Base-by-base conservation (phyloP, 2,113 vertebrate genomes). In the Prinia subflava region DNA sequence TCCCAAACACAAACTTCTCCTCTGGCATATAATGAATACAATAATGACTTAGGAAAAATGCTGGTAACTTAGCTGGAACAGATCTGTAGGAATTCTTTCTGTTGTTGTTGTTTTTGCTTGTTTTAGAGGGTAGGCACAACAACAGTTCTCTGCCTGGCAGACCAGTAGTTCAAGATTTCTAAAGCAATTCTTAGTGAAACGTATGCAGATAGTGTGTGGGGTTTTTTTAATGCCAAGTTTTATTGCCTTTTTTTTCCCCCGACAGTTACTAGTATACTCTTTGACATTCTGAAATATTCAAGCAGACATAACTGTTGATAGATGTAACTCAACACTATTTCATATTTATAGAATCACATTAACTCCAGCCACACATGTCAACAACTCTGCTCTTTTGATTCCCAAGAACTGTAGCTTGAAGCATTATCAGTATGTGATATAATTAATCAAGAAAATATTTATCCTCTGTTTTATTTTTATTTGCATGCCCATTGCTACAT, bases 381-480 rank as follows among this genome's bases (percentile, higher is more conserved):
- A 95, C 90, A 96, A 8, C 87, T 88, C 82, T 95, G 92, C 89
- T 98, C 96, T 91, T 97, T 87, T 55, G 70, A 92, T 96, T 94
- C 95, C 79, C 94, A 78, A 77, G 96, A 91, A 88, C 90, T 9
- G 23, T 92, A 94, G 85, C 95, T 96, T 86, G 76, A 95, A 96
- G 81, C 71, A 53, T 47, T 95, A 70, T 60, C 94, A 93, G 93
- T 89, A 96, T 95, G 92, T 83, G 87, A 75, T 85, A 52, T 64
- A 88, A 92, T 97, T 97, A 98, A 97, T 98, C 96, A 97, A 95
- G 95, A 89, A 96, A 90, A 74, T 94, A 95, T 60, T 96, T 87
- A 62, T 76, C 75, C 68, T 70, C 33, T 64, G 22, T 65, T 82
- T 90, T 87, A 89, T 94, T 96, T 91, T 90, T 81, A 50, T 96